Conservation (phyloP, 2,888 invertebrate species). For the Lycaena phlaeas region DNA sequence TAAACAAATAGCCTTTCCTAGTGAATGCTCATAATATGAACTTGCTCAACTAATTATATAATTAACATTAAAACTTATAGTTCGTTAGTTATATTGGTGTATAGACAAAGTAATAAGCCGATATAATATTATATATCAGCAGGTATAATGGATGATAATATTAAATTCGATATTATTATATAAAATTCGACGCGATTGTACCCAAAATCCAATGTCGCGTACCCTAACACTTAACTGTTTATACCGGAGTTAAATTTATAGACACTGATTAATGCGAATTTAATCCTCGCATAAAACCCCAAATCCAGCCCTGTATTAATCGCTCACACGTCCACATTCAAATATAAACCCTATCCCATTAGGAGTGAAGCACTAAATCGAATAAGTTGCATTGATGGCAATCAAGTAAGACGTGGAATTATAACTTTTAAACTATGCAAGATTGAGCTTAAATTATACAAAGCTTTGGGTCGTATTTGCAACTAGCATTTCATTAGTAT, state of each 20-base stretch:
- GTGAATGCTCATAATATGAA: too few relatives aligned
- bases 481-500: slow-evolving; percentile 29
- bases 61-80: too few relatives aligned
- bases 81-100: too few relatives aligned
- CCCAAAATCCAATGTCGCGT: slow-evolving; percentile 47
- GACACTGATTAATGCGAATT: slow-evolving; percentile 82
- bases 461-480: slow-evolving; percentile 49
- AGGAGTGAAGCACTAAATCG: slow-evolving; percentile 29
- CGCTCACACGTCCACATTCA: slow-evolving; percentile 33
- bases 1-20: too few relatives aligned
- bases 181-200: too few relatives aligned
- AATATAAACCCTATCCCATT: slow-evolving; percentile 36
- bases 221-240: slow-evolving; percentile 73
- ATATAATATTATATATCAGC: too few relatives aligned
- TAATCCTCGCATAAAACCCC: slow-evolving; percentile 77
- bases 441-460: slow-evolving; percentile 55
- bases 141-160: too few relatives aligned
- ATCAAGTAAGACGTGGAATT: slow-evolving; percentile 36
- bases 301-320: slow-evolving; percentile 71
- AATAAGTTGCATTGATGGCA: slow-evolving; percentile 19
- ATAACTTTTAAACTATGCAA: slow-evolving; percentile 56
- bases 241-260: slow-evolving; percentile 67
- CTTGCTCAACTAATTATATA: too few relatives aligned
- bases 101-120: too few relatives aligned
- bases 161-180: too few relatives aligned